These are phyloP conservation scores for Mermis nigrescens DNA, from an alignment of 2,888 invertebrate species.

Conservation along the genomic window DNA sequence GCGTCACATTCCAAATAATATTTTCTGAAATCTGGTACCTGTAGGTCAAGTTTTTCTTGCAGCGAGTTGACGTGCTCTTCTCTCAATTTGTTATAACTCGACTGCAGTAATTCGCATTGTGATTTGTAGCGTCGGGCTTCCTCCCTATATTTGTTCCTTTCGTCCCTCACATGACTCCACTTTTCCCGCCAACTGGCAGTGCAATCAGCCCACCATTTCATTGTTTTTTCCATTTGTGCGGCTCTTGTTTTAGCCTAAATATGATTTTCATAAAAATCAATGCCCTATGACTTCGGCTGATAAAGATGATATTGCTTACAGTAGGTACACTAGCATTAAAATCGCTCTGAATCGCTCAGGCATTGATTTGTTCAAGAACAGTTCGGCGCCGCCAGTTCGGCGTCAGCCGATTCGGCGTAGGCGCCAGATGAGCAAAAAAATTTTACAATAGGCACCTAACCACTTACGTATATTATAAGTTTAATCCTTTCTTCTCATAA, in stretches of 20 bases:
- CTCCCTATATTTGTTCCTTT: conserved; percentile 75
- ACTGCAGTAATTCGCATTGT: conserved; percentile 46
- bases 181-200: conserved; percentile 88
- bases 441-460: too few relatives aligned
- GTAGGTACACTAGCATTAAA: too few relatives aligned
- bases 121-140: conserved; percentile 61
- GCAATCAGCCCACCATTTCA: conserved; percentile 97
- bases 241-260: conserved; percentile 63
- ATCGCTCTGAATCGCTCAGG: not conserved
- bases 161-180: conserved; percentile 81
- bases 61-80: not conserved
- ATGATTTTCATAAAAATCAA: too few relatives aligned
- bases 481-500: too few relatives aligned
- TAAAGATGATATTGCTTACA: not conserved
- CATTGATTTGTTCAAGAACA: not conserved
- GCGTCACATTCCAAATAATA: too few relatives aligned
- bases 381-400: too few relatives aligned
- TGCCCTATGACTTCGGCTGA: too few relatives aligned
- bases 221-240: conserved; percentile 96
- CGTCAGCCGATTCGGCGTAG: too few relatives aligned
- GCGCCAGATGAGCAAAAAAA: too few relatives aligned
- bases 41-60: not conserved
- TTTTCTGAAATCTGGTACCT: too few relatives aligned
- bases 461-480: too few relatives aligned
- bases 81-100: not conserved